Conservation (phyloP, 2,797 vertebrate species). For the Orestias chungarensis region DNA sequence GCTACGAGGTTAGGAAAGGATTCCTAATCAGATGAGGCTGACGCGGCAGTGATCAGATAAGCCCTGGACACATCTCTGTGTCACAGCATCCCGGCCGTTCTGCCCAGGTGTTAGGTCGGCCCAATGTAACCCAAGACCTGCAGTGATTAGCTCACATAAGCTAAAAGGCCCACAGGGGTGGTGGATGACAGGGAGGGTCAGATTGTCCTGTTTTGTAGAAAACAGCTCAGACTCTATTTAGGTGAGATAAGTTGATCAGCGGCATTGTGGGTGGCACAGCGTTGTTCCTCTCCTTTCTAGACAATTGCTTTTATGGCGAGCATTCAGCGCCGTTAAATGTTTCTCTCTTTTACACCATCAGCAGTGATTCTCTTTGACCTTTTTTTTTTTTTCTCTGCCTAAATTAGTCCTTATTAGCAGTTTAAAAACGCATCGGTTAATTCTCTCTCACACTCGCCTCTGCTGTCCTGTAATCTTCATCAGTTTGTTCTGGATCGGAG, state of each 20-base stretch:
- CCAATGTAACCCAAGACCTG: conserved; percentile 81
- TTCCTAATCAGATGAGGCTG: conserved; percentile 77
- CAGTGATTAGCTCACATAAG: conserved; percentile 82
- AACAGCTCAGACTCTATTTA: conserved; percentile 59
- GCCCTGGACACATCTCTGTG: conserved; percentile 74
- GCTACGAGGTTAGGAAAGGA: conserved; percentile 69
- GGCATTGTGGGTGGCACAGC: conserved; percentile 67
- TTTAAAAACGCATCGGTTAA: conserved; percentile 18
- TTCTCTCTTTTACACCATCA: conserved; percentile 38
- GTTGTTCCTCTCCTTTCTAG: conserved; percentile 44
- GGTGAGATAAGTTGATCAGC: conserved; percentile 66
- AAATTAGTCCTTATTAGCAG: conserved; percentile 42
- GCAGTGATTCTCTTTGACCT: conserved; percentile 32
- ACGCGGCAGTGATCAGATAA: conserved; percentile 80
- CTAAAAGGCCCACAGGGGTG: conserved; percentile 63
- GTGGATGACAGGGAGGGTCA: conserved; percentile 58
- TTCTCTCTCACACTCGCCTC: conserved; percentile 8
- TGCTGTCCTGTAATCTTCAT: conserved; percentile 50
- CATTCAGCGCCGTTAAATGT: conserved; percentile 40
- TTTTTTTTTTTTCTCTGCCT: conserved; percentile 29
- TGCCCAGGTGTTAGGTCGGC: conserved; percentile 82
- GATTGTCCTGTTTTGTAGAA: conserved; percentile 59
- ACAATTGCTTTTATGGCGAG: conserved; percentile 34
- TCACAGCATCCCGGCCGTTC: conserved; percentile 60
- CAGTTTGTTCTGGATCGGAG: conserved; percentile 64